phyloP scores from a whole-genome alignment of 2,888 invertebrate genomes.

The Leptarthrus brevirostris region DNA sequence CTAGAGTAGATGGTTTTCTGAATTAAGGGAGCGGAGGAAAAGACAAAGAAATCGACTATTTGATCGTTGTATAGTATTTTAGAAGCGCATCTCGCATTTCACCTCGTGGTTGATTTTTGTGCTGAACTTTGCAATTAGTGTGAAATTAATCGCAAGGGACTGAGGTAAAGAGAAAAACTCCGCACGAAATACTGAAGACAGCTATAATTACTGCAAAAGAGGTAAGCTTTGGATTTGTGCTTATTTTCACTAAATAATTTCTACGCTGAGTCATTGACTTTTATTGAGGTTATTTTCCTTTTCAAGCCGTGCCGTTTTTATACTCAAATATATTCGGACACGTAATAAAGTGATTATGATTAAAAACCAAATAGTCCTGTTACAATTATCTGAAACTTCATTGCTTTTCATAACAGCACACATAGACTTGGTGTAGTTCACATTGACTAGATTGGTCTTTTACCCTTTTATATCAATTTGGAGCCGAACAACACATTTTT shows the following conservation, averaged over 20 bases:
- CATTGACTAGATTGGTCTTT: too few relatives aligned
- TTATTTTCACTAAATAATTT: constrained; percentile 9
- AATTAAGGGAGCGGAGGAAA: constrained; percentile 1
- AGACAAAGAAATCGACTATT: constrained; percentile 39
- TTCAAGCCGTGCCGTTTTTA: neutral
- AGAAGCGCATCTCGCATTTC: constrained; percentile 21
- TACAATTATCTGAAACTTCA: too few relatives aligned
- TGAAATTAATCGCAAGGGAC: constrained; percentile 32
- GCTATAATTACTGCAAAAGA: constrained; percentile 17
- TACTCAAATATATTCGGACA: constrained; percentile 3
- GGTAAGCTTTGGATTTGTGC: constrained; percentile 16
- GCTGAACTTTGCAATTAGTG: constrained; percentile 30
- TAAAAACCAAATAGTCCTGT: too few relatives aligned
- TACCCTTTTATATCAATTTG: too few relatives aligned
- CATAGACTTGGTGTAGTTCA: too few relatives aligned
- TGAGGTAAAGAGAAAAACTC: neutral
- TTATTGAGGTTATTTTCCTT: constrained; percentile 15
- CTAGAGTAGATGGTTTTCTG: neutral
- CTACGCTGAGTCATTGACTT: constrained; percentile 29
- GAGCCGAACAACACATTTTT: too few relatives aligned
- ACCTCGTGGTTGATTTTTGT: constrained; percentile 12
- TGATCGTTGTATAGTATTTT: constrained; percentile 9
- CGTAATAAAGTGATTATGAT: constrained; percentile 32
- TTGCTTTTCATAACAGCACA: too few relatives aligned
- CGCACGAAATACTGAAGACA: constrained; percentile 1